Base-by-base conservation (phyloP, 2,888 invertebrate genomes). In the Dolomedes plantarius region DNA sequence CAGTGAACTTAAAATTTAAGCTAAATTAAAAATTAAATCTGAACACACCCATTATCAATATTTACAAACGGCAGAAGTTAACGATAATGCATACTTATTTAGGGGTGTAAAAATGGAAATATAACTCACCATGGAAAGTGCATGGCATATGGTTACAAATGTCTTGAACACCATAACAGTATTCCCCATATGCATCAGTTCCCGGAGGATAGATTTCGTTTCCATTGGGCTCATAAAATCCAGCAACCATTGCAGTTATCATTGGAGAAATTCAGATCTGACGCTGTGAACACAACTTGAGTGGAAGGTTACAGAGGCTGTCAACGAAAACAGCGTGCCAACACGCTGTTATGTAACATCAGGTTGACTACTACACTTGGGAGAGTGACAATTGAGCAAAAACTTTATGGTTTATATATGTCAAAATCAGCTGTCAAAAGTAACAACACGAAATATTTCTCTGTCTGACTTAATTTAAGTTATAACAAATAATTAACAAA, bases 231-330 rank as follows among this genome's bases (percentile, higher is more conserved):
- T 82, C 87, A 78, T 87, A 87, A 81, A 75, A 87, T 82, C 87
- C 87, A 78, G 81, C 77, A 82, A 87, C 81, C 87, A 87, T 87
- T 78, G 87, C 74, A 82, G 87, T 87, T 87, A 87, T 69, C 87
- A 87, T 87, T 82, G 81, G 87, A 76, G 67, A 86, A 74, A 46
- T 65, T 86, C 76, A 80, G 76, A 76, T 80, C 72, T 69, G 75
- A 32, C 67, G 67, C 72, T 71, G 50, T 56, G 67, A 67, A 27
- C 50, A 64, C 76, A 73, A 77, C 28, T 56, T 77, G 16, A 68
- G 39, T 36, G 56, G 28, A 19, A 64, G 50, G 36, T 74, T 28
- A 36, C 32, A 29, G n/a, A 19, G 50, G 68, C 85, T 85, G 83
- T 86, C 85, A 86, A 36, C 31, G 23, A 31, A 73, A 85, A 72